Base-by-base conservation (phyloP, 2,113 vertebrate genomes). In the Rhadina sibilatrix region DNA sequence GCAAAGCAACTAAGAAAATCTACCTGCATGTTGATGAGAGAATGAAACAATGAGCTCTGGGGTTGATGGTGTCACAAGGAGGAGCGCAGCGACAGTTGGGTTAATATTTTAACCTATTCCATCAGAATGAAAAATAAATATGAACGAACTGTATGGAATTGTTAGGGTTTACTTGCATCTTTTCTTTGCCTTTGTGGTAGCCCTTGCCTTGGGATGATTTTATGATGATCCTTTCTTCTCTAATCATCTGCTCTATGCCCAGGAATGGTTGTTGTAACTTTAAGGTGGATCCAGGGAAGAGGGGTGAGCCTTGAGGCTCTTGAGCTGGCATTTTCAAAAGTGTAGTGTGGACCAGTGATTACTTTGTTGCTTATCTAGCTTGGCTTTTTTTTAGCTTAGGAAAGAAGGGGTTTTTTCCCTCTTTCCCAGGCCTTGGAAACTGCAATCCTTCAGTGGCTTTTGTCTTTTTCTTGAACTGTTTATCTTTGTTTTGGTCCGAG, bases 271-370 rank as follows among this genome's bases (percentile, higher is more conserved):
- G 15, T 20, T 11, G 15, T 42, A 53, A 42, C 19, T 54, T 35
- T 24, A 44, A 35, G 20, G 20, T 65, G 31, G 19, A 3, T 30
- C 24, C 0, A 1, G 31, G 18, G 31, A 44, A 23, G 60, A 4
- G 8, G 24, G 37, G 9, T 0, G 7, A 64, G 25, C 24, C 31
- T 18, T 79, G 47, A 5, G 9, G 8, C 30, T 64, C 23, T 42
- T 63, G 46, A 2, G 1, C 1, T 4, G 47, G 37, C 11, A 22
- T 63, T 40, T 64, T 24, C 11, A 18, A 24, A 54, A 65, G 18
- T 27, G 57, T 0, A 2, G 3, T 33, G 23, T 0, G 2, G 37
- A 42, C 20, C 1, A 1, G 15, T 0, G 4, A 16, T 37, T 37
- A 12, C 10, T 9, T 13, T 53, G 52, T 21, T 56, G 12, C 16